Evolutionary conservation across 2,113 vertebrate species (phyloP), one percentile per base, ranked within the genome.

Genomic region (Pelecanoides urinatrix): DNA sequence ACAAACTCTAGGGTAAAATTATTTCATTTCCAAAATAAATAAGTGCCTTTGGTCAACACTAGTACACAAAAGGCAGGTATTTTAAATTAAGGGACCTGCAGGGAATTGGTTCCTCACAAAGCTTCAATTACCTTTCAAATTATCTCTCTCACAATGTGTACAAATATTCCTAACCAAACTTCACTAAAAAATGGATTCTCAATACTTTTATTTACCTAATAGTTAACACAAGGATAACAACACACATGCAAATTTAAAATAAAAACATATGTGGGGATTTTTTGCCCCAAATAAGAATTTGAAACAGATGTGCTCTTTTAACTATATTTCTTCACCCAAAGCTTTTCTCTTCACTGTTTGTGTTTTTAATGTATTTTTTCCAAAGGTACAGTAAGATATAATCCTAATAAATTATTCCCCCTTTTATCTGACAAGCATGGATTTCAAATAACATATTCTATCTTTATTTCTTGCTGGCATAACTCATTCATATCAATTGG

Each of bases 291-390:
- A 97, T 95, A 97, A 96, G 95, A 98, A 98, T 98, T 95, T 94
- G 96, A 98, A 98, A 98, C 98, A 98, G 97, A 98, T 98, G 98
- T 97, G 94, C 65, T 97, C 95, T 97, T 98, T 98, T 97, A 98
- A 98, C 96, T 95, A 94, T 97, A 98, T 98, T 98, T 98, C 94
- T 98, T 98, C 98, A 97, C 97, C 95, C 97, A 97, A 45, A 94
- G 86, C 42, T 95, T 98, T 98, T 98, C 96, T 94, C 93, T 97
- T 96, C 95, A 86, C 94, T 96, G 94, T 98, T 97, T 98, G 92
- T 95, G 97, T 97, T 96, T 97, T 97, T 95, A 97, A 73, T 63
- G 55, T 73, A 2, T 38, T 71, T 90, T 91, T 96, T 90, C 88
- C 66, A 92, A 89, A 97, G 94, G 81, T 95, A 91, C 72, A 78